Evolutionary conservation across 1,140 invertebrate species (phyloP).

Genomic region (Trachymyrmex septentrionalis): DNA sequence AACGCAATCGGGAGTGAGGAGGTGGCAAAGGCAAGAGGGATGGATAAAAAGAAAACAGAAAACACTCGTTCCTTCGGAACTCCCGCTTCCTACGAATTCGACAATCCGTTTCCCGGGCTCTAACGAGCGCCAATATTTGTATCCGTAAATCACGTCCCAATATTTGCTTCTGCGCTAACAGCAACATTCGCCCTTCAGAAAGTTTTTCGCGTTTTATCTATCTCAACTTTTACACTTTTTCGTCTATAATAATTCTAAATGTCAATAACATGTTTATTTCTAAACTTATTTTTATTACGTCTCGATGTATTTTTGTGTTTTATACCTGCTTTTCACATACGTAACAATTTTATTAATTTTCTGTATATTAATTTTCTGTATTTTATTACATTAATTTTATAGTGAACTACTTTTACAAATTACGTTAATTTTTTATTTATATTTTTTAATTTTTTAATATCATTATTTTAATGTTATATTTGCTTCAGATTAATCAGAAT

Average conservation of each 20-base stretch:
- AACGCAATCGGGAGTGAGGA: constrained; percentile 19
- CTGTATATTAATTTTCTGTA: background rate
- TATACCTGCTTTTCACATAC: background rate
- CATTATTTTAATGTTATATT: constrained; percentile 11
- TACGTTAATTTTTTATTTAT: background rate
- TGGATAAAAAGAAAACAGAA: constrained; percentile 5
- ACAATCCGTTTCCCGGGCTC: constrained; percentile 68
- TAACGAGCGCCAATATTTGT: constrained; percentile 77
- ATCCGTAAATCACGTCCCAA: constrained; percentile 74
- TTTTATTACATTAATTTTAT: no score
- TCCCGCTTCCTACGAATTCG: constrained; percentile 41
- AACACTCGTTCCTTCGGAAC: constrained; percentile 27
- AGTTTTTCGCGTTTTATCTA: constrained; percentile 47
- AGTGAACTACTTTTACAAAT: background rate
- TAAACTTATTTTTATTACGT: constrained; percentile 12
- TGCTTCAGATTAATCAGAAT: background rate
- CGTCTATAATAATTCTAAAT: constrained; percentile 14
- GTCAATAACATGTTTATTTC: constrained; percentile 29
- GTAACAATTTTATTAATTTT: constrained; percentile 1
- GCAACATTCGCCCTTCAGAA: constrained; percentile 68
- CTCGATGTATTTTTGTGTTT: background rate
- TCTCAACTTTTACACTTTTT: background rate
- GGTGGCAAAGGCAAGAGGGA: constrained; percentile 16
- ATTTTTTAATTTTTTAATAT: background rate
- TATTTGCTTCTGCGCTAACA: constrained; percentile 63